Percentiles rank a stretch among this genome's conserved stretches.
Evolutionary conservation across 64 coral and sea anemone species (phyloP).

Genomic region (Stylophora pistillata): DNA sequence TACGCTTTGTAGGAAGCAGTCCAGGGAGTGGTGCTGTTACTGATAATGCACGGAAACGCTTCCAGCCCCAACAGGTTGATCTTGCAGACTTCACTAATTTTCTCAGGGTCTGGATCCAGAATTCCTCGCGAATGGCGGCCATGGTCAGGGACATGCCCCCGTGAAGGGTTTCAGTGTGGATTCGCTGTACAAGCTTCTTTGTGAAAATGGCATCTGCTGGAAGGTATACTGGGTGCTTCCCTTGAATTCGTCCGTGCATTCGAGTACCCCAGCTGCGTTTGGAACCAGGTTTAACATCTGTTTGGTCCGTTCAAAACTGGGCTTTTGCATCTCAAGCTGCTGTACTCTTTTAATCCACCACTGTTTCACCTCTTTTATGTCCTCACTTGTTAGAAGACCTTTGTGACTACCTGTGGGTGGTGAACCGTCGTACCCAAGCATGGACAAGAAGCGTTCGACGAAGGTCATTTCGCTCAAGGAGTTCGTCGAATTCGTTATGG

Average conservation of each 20-base stretch:
- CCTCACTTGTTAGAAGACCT: constrained; percentile 31
- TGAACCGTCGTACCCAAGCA: constrained; percentile 22
- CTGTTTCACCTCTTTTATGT: not conserved
- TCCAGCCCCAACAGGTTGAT: constrained; percentile 35
- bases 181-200: constrained; percentile 38
- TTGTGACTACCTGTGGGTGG: not conserved
- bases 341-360: constrained; percentile 63
- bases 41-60: constrained; percentile 18
- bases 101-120: constrained; percentile 60
- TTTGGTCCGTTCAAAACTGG: not conserved
- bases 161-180: constrained; percentile 14
- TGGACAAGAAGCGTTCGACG: not conserved
- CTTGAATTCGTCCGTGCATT: constrained; percentile 50
- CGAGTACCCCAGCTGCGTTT: not conserved
- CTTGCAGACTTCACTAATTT: constrained; percentile 24
- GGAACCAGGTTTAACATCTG: constrained; percentile 4
- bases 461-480: not conserved
- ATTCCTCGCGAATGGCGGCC: constrained; percentile 6
- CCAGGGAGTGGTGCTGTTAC: constrained; percentile 22
- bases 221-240: constrained; percentile 14
- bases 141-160: constrained; percentile 19
- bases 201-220: not conserved
- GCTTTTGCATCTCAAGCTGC: not conserved
- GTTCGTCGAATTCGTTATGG: constrained; percentile 1
- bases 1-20: constrained; percentile 6